A percentile compares a stretch with the other conserved stretches of the same genome.
Evolutionary conservation across 1,140 invertebrate species (phyloP).

Genomic region (Dendroctonus ponderosae): DNA sequence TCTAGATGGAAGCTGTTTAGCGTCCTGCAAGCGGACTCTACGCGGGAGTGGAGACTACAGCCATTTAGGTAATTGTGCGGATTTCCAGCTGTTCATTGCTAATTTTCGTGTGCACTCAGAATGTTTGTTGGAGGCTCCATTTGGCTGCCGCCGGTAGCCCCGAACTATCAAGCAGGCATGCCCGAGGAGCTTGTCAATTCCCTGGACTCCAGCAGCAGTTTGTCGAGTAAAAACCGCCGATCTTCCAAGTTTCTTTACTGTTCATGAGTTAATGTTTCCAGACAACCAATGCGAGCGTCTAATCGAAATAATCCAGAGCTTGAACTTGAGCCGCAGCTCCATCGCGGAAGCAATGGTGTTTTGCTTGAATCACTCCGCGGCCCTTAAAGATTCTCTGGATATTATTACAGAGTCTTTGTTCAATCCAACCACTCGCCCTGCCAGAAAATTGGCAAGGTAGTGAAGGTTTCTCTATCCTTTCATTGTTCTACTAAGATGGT

Average conservation of each 20-base stretch:
- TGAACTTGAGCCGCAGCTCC: constrained; percentile 78
- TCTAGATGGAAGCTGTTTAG: constrained; percentile 93
- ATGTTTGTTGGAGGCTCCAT: constrained; percentile 95
- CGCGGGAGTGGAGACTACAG: constrained; percentile 18
- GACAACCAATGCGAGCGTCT: constrained; percentile 68
- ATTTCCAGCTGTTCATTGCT: background rate
- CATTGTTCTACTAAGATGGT: background rate
- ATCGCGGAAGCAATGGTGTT: constrained; percentile 96
- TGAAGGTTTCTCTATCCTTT: background rate
- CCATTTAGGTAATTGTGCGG: constrained; percentile 18
- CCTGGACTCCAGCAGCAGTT: background rate
- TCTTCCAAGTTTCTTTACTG: constrained; percentile 5
- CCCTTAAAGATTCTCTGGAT: constrained; percentile 91
- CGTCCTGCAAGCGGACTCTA: constrained; percentile 52
- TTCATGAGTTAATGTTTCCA: constrained; percentile 26
- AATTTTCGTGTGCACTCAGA: constrained; percentile 46
- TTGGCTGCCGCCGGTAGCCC: constrained; percentile 91
- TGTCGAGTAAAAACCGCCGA: background rate
- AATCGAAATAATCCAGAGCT: constrained; percentile 82
- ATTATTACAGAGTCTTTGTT: constrained; percentile 82
- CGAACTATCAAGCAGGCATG: constrained; percentile 88
- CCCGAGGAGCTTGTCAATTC: constrained; percentile 65
- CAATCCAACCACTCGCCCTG: constrained; percentile 75
- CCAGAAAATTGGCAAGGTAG: constrained; percentile 89
- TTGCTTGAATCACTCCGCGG: constrained; percentile 95